These are phyloP conservation scores for Rhinolophus sinicus DNA, from an alignment of 2,113 vertebrate species.

Conservation along the genomic window DNA sequence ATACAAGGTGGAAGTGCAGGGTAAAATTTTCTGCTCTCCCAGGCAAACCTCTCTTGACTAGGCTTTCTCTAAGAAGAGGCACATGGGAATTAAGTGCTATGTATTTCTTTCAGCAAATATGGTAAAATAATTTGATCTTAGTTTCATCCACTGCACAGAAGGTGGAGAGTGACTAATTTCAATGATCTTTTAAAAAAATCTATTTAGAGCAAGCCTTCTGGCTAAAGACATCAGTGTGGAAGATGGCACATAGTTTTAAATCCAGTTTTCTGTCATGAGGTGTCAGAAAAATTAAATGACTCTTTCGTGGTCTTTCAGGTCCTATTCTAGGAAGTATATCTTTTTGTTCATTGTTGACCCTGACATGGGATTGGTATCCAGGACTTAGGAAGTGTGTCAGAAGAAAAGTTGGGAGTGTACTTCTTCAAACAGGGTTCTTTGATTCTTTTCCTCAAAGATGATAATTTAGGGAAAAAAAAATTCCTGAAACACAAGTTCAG, in stretches of 20 bases:
- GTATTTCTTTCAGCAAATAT: slow-evolving; percentile 52
- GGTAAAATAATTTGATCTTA: slow-evolving; percentile 55
- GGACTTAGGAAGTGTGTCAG: background rate
- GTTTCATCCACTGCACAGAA: slow-evolving; percentile 58
- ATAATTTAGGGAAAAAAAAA: background rate
- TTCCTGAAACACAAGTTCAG: background rate
- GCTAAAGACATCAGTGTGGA: slow-evolving; percentile 51
- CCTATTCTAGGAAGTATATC: background rate
- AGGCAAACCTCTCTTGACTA: background rate
- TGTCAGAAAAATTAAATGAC: slow-evolving; percentile 27
- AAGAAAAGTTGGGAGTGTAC: background rate
- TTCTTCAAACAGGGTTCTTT: background rate
- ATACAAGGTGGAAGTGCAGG: background rate
- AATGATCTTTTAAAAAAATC: slow-evolving; percentile 67
- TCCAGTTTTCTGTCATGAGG: slow-evolving; percentile 42
- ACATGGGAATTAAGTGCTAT: background rate
- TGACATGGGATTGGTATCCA: background rate
- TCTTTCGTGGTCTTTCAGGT: background rate
- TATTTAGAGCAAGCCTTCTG: slow-evolving; percentile 72
- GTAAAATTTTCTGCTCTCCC: background rate
- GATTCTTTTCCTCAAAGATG: slow-evolving; percentile 7
- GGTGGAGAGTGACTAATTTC: slow-evolving; percentile 78
- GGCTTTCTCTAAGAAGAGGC: background rate
- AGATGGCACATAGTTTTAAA: slow-evolving; percentile 58
- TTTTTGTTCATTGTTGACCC: background rate